These are phyloP conservation scores for Philopotamus ludificatus DNA, from an alignment of 1,140 invertebrate species.

Conservation along the genomic window DNA sequence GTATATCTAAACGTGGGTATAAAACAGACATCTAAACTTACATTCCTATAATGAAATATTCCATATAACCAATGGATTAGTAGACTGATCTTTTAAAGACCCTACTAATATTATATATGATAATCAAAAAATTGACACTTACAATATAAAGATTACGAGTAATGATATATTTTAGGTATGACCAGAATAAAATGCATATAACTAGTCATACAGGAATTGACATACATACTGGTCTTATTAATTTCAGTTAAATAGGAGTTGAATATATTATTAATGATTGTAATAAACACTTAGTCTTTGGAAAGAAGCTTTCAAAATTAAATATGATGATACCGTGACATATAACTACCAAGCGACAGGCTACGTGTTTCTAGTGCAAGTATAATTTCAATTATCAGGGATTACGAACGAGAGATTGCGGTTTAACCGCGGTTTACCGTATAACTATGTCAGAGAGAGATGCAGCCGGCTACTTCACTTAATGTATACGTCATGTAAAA, in stretches of 20 bases:
- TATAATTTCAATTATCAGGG: background rate
- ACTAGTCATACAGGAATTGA: conserved; percentile 37
- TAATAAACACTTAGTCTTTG: conserved; percentile 22
- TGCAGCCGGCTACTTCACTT: background rate
- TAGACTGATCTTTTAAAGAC: conserved; percentile 21
- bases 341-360: conserved; percentile 4
- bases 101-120: conserved; percentile 33
- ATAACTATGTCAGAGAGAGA: background rate
- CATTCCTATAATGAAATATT: conserved; percentile 36
- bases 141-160: conserved; percentile 36
- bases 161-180: conserved; percentile 33
- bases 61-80: conserved; percentile 24
- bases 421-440: no score
- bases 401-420: no score
- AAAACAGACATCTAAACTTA: conserved; percentile 41
- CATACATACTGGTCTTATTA: conserved; percentile 33
- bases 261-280: conserved; percentile 21
- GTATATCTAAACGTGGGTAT: conserved; percentile 37
- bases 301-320: conserved; percentile 2
- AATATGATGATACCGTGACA: background rate
- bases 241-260: conserved; percentile 3
- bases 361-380: conserved; percentile 12
- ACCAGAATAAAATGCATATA: conserved; percentile 20
- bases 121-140: conserved; percentile 38
- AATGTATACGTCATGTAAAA: background rate